Conservation (phyloP, 2,888 invertebrate genomes). For the Ochropleura leucogaster region DNA sequence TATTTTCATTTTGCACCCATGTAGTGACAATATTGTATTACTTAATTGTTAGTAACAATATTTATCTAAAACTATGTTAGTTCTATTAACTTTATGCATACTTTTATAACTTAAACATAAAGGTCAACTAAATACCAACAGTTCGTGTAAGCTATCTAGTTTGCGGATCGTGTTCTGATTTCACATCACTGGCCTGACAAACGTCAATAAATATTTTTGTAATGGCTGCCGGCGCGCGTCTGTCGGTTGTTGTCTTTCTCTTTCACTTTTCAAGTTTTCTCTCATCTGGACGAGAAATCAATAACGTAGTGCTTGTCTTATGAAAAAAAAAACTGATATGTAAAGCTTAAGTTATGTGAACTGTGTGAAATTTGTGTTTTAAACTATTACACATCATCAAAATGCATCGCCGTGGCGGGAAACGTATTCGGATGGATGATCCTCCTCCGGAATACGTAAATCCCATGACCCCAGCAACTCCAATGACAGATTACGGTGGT, state of each 20-base stretch:
- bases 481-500: conserved; percentile 90
- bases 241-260: conserved; percentile 23
- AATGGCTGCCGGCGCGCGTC: conserved; percentile 57
- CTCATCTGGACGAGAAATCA: conserved; percentile 48
- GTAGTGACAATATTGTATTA: no score
- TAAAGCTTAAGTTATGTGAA: conserved; percentile 46
- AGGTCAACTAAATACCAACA: not conserved
- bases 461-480: conserved; percentile 89
- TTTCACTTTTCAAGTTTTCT: conserved; percentile 18
- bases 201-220: conserved; percentile 3
- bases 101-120: no score
- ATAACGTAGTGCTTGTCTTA: conserved; percentile 17
- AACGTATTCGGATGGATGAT: conserved; percentile 97
- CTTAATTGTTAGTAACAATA: no score
- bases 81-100: no score
- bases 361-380: conserved; percentile 14
- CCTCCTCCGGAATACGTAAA: conserved; percentile 97
- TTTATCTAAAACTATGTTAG: no score
- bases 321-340: not conserved
- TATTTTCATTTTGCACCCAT: no score
- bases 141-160: no score
- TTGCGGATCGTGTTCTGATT: not conserved
- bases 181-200: not conserved
- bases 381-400: conserved; percentile 68
- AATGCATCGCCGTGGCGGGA: conserved; percentile 96